Base-by-base conservation (phyloP, 2,888 invertebrate species). In the Clunio marinus region DNA sequence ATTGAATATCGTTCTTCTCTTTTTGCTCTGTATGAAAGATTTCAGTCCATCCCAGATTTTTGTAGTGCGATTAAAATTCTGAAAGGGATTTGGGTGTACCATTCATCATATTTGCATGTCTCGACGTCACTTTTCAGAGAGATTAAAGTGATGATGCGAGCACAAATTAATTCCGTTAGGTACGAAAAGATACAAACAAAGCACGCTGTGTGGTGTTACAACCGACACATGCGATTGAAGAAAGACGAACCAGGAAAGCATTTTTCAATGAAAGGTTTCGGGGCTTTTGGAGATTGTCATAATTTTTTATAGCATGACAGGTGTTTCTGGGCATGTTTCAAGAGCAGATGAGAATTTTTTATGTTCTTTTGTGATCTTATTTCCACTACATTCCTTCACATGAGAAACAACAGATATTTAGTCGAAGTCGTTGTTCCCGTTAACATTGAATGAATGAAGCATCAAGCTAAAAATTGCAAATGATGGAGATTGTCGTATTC, bases 241-340 rank as follows among this genome's bases (percentile, higher is more conserved):
- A n/a, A 22, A 51, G 8, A 8, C 17, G 51, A 51, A 51, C 51
- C 51, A 51, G 51, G 51, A 51, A 32, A 51, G 22, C 51, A 51
- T 51, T 51, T 13, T 22, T 51, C 17, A 51, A 20, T 15, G 51
- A n/a, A n/a, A 17, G 51, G 51, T 22, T 17, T 22, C 17, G 51
- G 35, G 13, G 51, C 51, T 8, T 22, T 51, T 51, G 10, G 4
- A 41, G 15, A 41, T 17, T 51, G 51, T 51, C 51, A 51, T 51
- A 51, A 51, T n/a, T 51, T 51, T 51, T 51, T 51, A 51, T n/a
- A 22, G 22, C n/a, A 51, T 51, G 51, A 22, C 51, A 51, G 51
- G 51, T 51, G 51, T 51, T 51, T 17, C n/a, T 22, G 22, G 51
- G 22, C 51, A 41, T 51, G n/a, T n/a, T n/a, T 13, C 3, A 22